phyloP scores from a whole-genome alignment of 1,140 invertebrate genomes.

The Harpegnathos saltator region DNA sequence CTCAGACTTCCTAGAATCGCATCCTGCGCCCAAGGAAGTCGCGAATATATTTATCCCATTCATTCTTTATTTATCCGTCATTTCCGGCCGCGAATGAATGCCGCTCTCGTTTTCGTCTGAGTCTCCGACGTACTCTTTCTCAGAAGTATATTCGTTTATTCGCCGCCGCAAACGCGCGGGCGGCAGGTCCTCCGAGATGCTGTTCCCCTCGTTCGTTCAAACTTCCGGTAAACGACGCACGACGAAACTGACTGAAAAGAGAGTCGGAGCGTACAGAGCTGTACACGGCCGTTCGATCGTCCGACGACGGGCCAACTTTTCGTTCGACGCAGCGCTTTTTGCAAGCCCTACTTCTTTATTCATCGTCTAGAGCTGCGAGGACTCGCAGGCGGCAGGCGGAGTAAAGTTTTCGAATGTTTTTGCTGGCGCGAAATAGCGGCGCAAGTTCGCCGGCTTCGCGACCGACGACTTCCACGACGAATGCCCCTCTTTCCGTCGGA shows the following conservation, averaged over 20 bases:
- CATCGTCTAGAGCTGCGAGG: background rate
- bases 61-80: too few species aligned
- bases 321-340: conserved; percentile 12
- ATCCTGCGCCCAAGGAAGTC: background rate
- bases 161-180: background rate
- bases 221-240: background rate
- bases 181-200: background rate
- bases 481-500: background rate
- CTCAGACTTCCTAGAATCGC: too few species aligned
- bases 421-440: conserved; percentile 10
- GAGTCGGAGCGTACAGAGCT: too few species aligned
- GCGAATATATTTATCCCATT: conserved; percentile 41
- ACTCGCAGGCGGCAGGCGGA: background rate
- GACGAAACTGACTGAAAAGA: conserved; percentile 5
- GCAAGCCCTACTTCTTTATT: conserved; percentile 19
- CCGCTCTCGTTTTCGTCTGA: too few species aligned
- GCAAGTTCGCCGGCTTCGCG: background rate
- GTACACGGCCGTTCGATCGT: conserved; percentile 8
- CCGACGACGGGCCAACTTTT: background rate
- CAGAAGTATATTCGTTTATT: conserved; percentile 29
- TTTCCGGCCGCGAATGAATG: too few species aligned
- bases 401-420: conserved; percentile 23
- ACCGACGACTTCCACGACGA: background rate
- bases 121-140: too few species aligned
- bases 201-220: background rate